Percentiles rank a stretch among this genome's conserved stretches.
These are phyloP conservation scores for Mustela lutreola DNA, from an alignment of 2,113 vertebrate species.

Conservation along the genomic window DNA sequence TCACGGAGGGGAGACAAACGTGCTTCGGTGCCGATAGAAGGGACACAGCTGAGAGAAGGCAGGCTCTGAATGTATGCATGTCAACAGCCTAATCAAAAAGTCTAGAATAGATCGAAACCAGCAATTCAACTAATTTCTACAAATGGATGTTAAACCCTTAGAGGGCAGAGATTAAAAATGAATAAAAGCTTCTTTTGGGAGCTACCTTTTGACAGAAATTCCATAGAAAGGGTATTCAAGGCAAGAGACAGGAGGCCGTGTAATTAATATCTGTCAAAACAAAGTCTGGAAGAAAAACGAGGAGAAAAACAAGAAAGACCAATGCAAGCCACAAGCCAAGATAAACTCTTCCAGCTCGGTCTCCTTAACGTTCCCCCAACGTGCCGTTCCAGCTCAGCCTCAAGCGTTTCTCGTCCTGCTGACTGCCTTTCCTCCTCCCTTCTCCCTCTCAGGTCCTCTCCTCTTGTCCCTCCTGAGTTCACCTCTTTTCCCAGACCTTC, in stretches of 20 bases:
- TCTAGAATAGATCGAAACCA: background rate
- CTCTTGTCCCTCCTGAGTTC: background rate
- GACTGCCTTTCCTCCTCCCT: background rate
- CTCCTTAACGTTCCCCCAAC: background rate
- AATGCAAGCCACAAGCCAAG: background rate
- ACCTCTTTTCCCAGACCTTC: background rate
- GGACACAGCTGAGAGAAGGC: background rate
- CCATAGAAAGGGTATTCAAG: background rate
- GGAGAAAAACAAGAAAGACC: background rate
- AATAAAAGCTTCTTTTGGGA: background rate
- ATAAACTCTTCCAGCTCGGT: background rate
- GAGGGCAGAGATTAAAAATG: background rate
- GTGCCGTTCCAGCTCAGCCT: background rate
- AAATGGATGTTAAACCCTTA: background rate
- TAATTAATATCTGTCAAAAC: background rate
- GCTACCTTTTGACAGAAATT: background rate
- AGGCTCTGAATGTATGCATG: background rate
- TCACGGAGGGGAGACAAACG: background rate
- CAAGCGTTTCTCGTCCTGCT: background rate
- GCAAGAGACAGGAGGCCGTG: background rate
- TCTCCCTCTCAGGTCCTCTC: background rate
- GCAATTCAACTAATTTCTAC: background rate
- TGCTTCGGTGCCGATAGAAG: background rate
- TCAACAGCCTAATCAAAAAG: background rate
- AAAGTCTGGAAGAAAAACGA: conserved; percentile 4